phyloP scores from a whole-genome alignment of 1,140 invertebrate genomes.

The Nomia melanderi region DNA sequence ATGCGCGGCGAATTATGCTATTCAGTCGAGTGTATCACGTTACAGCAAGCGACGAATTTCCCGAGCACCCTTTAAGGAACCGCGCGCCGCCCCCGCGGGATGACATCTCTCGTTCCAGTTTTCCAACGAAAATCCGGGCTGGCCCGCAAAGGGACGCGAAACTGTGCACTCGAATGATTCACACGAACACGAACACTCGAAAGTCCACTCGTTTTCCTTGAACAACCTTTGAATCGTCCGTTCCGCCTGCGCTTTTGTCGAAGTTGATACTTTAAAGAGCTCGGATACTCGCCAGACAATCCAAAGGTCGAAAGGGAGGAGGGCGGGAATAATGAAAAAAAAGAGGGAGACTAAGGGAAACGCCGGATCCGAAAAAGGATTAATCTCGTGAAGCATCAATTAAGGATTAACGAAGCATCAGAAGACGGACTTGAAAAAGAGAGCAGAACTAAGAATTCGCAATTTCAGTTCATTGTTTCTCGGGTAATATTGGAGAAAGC shows the following conservation, averaged over 20 bases:
- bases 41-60: background rate
- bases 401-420: background rate
- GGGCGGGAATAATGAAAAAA: background rate
- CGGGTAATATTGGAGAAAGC: background rate
- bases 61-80: background rate
- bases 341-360: background rate
- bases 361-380: background rate
- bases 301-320: background rate
- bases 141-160: conserved; percentile 14
- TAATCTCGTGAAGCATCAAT: background rate
- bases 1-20: too few species aligned
- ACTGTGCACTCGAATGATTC: conserved; percentile 46
- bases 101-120: conserved; percentile 20
- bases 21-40: too few species aligned
- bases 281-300: conserved; percentile 30
- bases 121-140: conserved; percentile 15
- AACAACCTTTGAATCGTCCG: conserved; percentile 49
- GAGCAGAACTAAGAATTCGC: too few species aligned
- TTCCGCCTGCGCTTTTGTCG: conserved; percentile 37
- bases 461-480: background rate
- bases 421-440: too few species aligned
- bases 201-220: conserved; percentile 45
- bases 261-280: conserved; percentile 45
- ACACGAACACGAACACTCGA: conserved; percentile 34
- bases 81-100: background rate